phyloP scores from a whole-genome alignment of 2,888 invertebrate species.

The Aromia moschata region DNA sequence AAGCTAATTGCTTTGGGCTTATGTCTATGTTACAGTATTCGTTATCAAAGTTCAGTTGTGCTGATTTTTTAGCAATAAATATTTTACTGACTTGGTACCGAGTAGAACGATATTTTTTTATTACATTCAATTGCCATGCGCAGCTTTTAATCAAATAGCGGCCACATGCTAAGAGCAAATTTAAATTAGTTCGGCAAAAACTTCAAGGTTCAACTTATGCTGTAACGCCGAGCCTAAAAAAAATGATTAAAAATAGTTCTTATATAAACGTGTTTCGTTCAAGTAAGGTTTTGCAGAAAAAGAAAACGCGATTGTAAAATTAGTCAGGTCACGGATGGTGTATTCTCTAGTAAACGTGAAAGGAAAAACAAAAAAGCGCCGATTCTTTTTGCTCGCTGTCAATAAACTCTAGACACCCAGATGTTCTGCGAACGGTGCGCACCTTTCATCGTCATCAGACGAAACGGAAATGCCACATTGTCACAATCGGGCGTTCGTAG shows the following conservation, averaged over 20 bases:
- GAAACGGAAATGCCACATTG: not conserved
- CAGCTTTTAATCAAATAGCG: no score
- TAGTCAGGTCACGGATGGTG: not conserved
- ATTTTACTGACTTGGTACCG: no score
- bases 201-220: no score
- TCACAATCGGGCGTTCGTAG: not conserved
- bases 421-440: not conserved
- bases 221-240: not conserved
- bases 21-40: no score
- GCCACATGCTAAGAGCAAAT: no score
- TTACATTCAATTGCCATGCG: no score
- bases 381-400: not conserved
- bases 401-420: constrained; percentile 2
- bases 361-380: not conserved
- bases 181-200: no score
- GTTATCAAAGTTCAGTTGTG: no score
- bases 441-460: not conserved
- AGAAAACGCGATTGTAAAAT: not conserved
- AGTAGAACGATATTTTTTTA: no score
- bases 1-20: no score
- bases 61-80: no score
- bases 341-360: not conserved
- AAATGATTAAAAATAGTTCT: not conserved
- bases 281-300: not conserved
- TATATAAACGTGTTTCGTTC: not conserved